These are phyloP conservation scores for Diorhabda elongata DNA, from an alignment of 1,140 invertebrate species.

Conservation along the genomic window DNA sequence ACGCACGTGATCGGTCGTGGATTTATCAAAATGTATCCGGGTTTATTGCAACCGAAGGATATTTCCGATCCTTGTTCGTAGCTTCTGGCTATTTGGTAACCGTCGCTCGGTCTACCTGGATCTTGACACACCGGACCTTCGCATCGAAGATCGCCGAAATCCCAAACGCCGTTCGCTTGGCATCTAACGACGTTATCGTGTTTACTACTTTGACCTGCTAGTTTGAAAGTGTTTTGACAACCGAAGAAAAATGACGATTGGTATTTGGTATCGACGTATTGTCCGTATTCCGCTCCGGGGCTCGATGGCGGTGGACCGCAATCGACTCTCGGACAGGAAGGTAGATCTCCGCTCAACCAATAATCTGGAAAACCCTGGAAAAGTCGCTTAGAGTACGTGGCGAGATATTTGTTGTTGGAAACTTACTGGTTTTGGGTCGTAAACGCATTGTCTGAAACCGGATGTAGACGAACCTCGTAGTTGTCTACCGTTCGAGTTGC, in stretches of 20 bases:
- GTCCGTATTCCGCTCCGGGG: slow-evolving; percentile 88
- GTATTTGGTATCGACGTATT: slow-evolving; percentile 81
- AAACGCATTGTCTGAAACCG: slow-evolving; percentile 88
- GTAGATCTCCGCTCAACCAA: slow-evolving; percentile 83
- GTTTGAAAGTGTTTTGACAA: slow-evolving; percentile 92
- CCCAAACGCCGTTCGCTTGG: slow-evolving; percentile 90
- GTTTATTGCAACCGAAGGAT: slow-evolving; percentile 81
- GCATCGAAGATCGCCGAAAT: slow-evolving; percentile 92
- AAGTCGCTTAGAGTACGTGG: not conserved
- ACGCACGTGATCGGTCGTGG: slow-evolving; percentile 86
- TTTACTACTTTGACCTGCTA: slow-evolving; percentile 86
- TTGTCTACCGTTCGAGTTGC: slow-evolving; percentile 70
- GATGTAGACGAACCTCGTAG: slow-evolving; percentile 76
- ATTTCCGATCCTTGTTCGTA: slow-evolving; percentile 93
- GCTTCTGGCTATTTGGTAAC: slow-evolving; percentile 80
- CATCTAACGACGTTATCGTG: slow-evolving; percentile 90
- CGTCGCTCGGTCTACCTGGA: slow-evolving; percentile 89
- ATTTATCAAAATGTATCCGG: slow-evolving; percentile 91
- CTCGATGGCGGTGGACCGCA: slow-evolving; percentile 84
- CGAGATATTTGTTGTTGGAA: not conserved
- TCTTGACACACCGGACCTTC: slow-evolving; percentile 95
- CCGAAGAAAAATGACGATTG: slow-evolving; percentile 94
- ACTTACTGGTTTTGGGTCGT: slow-evolving; percentile 80
- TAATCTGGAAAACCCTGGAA: slow-evolving; percentile 77
- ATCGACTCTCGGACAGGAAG: slow-evolving; percentile 80